Conservation (phyloP, 1,140 invertebrate genomes). For the Saccostrea glomerata region DNA sequence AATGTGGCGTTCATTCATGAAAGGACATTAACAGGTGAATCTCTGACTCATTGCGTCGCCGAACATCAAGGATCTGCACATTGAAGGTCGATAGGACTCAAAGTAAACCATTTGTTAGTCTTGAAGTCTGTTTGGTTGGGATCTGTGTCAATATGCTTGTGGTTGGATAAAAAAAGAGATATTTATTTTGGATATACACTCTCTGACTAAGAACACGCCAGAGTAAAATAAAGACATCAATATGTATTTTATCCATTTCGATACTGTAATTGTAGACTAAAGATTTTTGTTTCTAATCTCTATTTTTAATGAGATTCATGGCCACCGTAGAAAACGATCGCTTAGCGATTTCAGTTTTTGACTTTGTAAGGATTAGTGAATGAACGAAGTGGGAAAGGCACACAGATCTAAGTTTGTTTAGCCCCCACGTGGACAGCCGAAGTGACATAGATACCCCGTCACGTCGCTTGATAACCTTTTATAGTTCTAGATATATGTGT, state of each 20-base stretch:
- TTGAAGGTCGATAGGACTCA: constrained; percentile 31
- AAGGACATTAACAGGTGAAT: background rate
- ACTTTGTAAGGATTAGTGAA: constrained; percentile 27
- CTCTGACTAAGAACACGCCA: background rate
- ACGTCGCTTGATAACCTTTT: constrained; percentile 20
- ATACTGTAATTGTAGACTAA: background rate
- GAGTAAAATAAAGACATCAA: background rate
- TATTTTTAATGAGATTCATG: background rate
- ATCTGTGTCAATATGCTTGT: constrained; percentile 26
- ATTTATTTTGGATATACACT: background rate
- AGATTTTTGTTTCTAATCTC: background rate
- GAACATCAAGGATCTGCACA: constrained; percentile 32
- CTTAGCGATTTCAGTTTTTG: background rate
- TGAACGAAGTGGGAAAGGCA: constrained; percentile 10
- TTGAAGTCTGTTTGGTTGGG: constrained; percentile 16
- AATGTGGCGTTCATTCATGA: constrained; percentile 28
- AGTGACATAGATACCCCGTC: constrained; percentile 28
- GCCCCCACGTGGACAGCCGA: constrained; percentile 7
- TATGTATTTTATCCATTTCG: background rate
- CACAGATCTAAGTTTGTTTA: constrained; percentile 16
- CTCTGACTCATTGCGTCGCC: background rate
- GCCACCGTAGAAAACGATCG: background rate
- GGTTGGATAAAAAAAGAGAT: background rate
- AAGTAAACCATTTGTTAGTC: constrained; percentile 32
- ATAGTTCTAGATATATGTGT: constrained; percentile 33